A percentile compares a stretch with the other conserved stretches of the same genome.
Conservation (phyloP, 2,888 invertebrate genomes). For the Syritta pipiens region DNA sequence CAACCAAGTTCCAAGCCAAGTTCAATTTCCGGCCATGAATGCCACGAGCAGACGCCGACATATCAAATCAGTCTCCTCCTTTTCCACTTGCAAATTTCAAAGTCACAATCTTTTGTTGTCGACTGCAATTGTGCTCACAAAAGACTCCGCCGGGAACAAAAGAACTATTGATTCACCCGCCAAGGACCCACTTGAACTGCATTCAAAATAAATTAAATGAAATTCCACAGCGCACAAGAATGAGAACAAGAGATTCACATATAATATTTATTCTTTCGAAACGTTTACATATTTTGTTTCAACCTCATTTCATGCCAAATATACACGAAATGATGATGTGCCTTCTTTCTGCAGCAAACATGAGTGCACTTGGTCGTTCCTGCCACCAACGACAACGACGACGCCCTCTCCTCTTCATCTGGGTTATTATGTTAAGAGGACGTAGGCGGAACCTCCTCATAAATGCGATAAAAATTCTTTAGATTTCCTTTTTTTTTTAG, state of each 20-base stretch:
- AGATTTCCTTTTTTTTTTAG: slow-evolving; percentile 3
- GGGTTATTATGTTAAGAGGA: slow-evolving; percentile 58
- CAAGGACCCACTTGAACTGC: slow-evolving; percentile 18
- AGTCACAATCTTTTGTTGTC: slow-evolving; percentile 25
- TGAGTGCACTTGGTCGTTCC: neutral
- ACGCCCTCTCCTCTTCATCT: slow-evolving; percentile 26
- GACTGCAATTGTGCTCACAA: slow-evolving; percentile 12
- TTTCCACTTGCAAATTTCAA: slow-evolving; percentile 14
- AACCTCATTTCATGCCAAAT: slow-evolving; percentile 41
- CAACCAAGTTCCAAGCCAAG: no score
- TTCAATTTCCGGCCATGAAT: no score
- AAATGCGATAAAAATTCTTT: slow-evolving; percentile 4
- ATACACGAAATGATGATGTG: slow-evolving; percentile 1
- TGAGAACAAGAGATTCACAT: slow-evolving; percentile 18
- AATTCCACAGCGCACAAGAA: slow-evolving; percentile 12
- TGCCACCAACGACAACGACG: neutral
- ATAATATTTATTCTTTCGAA: slow-evolving; percentile 33
- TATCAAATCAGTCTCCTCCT: no score
- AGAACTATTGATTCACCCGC: slow-evolving; percentile 12
- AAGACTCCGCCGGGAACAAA: slow-evolving; percentile 31
- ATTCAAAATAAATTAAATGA: slow-evolving; percentile 43
- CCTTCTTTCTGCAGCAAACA: no score
- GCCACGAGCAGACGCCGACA: no score
- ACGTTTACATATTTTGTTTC: slow-evolving; percentile 36
- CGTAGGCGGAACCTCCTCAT: slow-evolving; percentile 3